A percentile compares a stretch with the other conserved stretches of the same genome.
Conservation (phyloP, 2,113 vertebrate genomes). For the Megaleporinus macrocephalus region DNA sequence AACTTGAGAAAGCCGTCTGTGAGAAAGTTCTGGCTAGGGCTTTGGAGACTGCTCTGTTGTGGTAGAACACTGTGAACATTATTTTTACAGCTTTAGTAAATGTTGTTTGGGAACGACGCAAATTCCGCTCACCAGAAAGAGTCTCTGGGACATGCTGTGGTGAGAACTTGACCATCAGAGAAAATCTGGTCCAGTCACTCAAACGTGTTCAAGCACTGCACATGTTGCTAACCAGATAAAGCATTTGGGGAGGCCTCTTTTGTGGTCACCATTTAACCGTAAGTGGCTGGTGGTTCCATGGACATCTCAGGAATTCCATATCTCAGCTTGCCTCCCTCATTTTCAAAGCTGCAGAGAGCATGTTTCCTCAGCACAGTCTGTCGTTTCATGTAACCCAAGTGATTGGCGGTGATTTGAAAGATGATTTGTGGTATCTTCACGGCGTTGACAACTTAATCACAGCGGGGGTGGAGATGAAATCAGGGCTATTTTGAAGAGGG, state of each 20-base stretch:
- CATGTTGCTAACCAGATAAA: slow-evolving; percentile 8
- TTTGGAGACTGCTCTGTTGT: not conserved
- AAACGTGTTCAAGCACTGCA: not conserved
- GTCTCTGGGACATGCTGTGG: not conserved
- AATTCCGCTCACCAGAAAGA: not conserved
- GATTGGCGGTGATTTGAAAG: not conserved
- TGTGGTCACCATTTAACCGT: not conserved
- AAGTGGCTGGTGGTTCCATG: not conserved
- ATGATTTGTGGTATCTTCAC: not conserved
- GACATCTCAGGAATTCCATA: not conserved
- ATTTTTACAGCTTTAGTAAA: not conserved
- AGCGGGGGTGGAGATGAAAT: too few relatives aligned
- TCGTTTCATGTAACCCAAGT: not conserved
- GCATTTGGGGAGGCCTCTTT: not conserved
- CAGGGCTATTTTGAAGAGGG: too few relatives aligned
- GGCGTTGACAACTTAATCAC: not conserved
- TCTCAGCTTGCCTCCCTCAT: not conserved
- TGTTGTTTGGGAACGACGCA: not conserved
- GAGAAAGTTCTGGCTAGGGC: not conserved
- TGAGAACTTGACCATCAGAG: not conserved
- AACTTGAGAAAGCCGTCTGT: not conserved
- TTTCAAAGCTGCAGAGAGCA: not conserved
- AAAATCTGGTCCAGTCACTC: not conserved
- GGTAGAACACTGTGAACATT: not conserved
- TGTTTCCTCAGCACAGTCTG: not conserved